Evolutionary conservation across 2,113 vertebrate species (phyloP), one percentile per base, ranked within the genome.

Genomic region (Nycticebus coucang): DNA sequence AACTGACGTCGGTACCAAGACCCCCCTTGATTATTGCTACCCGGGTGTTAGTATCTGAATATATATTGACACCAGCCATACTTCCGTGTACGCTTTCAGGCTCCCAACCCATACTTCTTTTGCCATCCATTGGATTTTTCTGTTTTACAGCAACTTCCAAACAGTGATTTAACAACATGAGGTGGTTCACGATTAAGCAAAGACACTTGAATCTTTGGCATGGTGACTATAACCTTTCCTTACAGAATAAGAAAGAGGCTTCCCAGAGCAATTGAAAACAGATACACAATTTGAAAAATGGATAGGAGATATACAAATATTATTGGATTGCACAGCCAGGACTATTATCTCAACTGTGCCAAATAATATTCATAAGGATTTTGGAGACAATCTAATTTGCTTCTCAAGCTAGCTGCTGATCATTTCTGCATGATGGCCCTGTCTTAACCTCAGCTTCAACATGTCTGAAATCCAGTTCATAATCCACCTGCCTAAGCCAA

Each of bases 371-470:
- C 87, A 89, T 57, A 59, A 89, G 21, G n/a, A 72, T 66, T 93
- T 96, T 92, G 80, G 89, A 93, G 41, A 53, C 79, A 85, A 15
- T 92, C 93, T 83, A 97, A 1, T 87, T 90, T 96, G 89, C 50
- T 95, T 80, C 41, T 55, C 59, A 35, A 89, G 50, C 91, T 93
- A n/a, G 50, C 50, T 19, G 30, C 75, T 53, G 41, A 85, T 92
- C 84, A 81, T 97, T 91, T 89, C 87, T 68, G 35, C 80, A 41
- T 9, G 5, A 60, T 75, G 87, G 82, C 85, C 85, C 24, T 69
- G 71, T 59, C 81, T 80, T 89, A 53, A 17, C 88, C 64, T 93
- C 30, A 69, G 80, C 86, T 91, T 96, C 89, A 92, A 10, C 77
- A 41, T 85, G 80, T 93, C 75, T 87, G 37, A 82, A 96, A 85